These are phyloP conservation scores for Heliconius ismenius DNA, from an alignment of 2,888 invertebrate species.

Conservation along the genomic window DNA sequence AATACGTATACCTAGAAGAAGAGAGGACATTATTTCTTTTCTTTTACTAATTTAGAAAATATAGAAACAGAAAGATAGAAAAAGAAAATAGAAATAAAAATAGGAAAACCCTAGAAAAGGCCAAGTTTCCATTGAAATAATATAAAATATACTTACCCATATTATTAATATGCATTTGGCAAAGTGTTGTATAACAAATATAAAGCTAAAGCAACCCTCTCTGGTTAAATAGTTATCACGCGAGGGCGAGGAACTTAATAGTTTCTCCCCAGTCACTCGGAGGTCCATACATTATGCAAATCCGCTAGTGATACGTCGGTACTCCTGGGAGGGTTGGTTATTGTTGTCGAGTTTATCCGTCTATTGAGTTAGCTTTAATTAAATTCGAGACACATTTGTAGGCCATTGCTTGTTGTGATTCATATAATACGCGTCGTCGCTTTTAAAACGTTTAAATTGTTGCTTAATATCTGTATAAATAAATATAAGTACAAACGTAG, in stretches of 20 bases:
- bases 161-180: conserved; percentile 16
- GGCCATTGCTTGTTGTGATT: conserved; percentile 47
- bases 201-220: conserved; percentile 31
- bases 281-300: conserved; percentile 80
- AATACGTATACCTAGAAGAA: no score
- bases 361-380: conserved; percentile 81
- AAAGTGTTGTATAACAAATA: conserved; percentile 37
- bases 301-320: conserved; percentile 80
- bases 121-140: background rate
- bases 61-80: no score
- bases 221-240: conserved; percentile 76
- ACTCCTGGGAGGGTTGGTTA: conserved; percentile 80
- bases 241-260: conserved; percentile 73
- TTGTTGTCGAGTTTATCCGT: conserved; percentile 79
- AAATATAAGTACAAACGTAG: background rate
- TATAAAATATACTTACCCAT: background rate
- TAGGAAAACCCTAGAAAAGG: no score
- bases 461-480: background rate
- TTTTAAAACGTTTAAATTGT: conserved; percentile 5
- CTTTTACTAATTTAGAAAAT: no score
- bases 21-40: no score
- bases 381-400: conserved; percentile 79
- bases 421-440: conserved; percentile 31
- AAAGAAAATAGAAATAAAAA: background rate
- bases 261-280: conserved; percentile 60